phyloP scores from a whole-genome alignment of 2,888 invertebrate genomes.

The Creontiades dilutus region DNA sequence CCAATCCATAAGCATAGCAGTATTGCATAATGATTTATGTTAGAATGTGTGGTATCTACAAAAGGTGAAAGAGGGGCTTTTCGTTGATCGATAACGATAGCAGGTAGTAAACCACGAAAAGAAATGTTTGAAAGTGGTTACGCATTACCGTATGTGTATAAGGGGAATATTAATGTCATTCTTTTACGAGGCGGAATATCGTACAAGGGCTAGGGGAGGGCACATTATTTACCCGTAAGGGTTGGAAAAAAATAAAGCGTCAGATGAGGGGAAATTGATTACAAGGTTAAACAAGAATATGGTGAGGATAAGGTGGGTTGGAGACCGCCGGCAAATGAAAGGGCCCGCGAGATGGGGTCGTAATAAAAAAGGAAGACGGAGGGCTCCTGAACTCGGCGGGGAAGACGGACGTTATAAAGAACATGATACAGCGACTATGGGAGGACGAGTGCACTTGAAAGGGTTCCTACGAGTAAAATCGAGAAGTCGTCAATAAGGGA shows the following conservation, averaged over 20 bases:
- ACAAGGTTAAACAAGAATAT: background rate
- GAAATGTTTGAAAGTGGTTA: no score
- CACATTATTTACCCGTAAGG: constrained; percentile 7
- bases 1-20: no score
- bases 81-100: no score
- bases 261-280: constrained; percentile 56
- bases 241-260: constrained; percentile 40
- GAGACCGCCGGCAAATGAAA: constrained; percentile 57
- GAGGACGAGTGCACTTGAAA: constrained; percentile 40
- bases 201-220: background rate
- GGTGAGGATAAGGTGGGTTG: background rate
- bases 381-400: constrained; percentile 39
- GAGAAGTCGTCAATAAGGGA: background rate
- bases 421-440: constrained; percentile 67
- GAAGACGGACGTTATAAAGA: constrained; percentile 39
- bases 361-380: constrained; percentile 51
- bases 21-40: no score
- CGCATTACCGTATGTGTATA: no score
- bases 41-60: no score
- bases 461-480: constrained; percentile 1
- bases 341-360: constrained; percentile 4
- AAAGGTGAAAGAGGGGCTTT: no score
- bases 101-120: no score
- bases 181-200: no score
- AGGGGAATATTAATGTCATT: no score